Evolutionary conservation across 2,888 invertebrate genomes (phyloP), one percentile per base, ranked within the genome.

Genomic region (Volucella inanis): DNA sequence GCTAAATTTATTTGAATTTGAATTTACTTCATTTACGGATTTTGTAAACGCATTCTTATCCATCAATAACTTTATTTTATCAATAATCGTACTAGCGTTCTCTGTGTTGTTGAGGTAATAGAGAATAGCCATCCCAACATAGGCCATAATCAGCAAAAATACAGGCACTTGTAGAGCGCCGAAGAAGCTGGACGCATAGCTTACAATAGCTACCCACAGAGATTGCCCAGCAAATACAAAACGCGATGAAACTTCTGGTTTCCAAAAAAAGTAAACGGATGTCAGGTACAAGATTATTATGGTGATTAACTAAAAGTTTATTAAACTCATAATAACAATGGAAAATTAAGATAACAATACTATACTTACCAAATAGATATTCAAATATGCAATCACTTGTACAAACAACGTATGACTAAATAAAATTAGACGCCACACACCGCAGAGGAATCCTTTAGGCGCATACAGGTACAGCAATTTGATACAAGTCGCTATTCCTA

Each of bases 101-200:
- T 90, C 90, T 14, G 87, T 87, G 10, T 88, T 89, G 91, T 38
- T 93, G 90, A 89, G 91, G 92, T 91, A 92, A 74, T 92, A 84
- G 1, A 89, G 81, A 12, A 91, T 89, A 0, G 91, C 91, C 1
- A 88, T 87, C 2, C 89, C 87, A 0, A 90, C 90, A 71, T 96
- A 92, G 3, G 93, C 90, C 92, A 96, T 95, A 0, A 96, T 92
- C 0, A 94, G 87, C 15, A 95, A 92, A 90, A 97, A 96, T 15
- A 95, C 94, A 59, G 96, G 94, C n/a, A 96, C 94, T 91, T 96
- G 95, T 50, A 96, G 94, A 0, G 95, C 93, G 0, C 96, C 97
- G 1, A 96, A 94, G 47, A 95, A 93, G 88, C 96, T 95, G 57
- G 97, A 95, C 11, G 96, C 88, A 89, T 95, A 97, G 87, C 96